These are phyloP conservation scores for Drosophila dunni DNA, from an alignment of 1,140 invertebrate species.

Conservation along the genomic window DNA sequence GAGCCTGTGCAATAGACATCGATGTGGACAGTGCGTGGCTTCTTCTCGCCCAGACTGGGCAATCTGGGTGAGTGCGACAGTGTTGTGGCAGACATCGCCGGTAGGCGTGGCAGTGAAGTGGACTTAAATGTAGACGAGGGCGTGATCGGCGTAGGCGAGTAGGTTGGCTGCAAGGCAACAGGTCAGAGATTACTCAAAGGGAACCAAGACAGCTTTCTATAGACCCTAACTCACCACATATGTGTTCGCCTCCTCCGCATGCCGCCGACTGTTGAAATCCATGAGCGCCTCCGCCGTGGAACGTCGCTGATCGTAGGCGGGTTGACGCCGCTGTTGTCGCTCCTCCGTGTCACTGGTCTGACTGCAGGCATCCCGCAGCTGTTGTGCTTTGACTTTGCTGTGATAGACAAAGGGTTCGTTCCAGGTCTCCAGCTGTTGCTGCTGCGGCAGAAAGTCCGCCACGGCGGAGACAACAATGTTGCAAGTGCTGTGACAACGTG, in stretches of 20 bases:
- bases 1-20: slow-evolving; percentile 92
- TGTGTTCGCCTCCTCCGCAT: slow-evolving; percentile 77
- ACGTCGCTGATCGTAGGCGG: slow-evolving; percentile 70
- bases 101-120: slow-evolving; percentile 75
- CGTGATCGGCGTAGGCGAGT: slow-evolving; percentile 64
- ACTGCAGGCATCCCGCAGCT: slow-evolving; percentile 79
- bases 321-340: slow-evolving; percentile 49
- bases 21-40: slow-evolving; percentile 90
- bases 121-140: slow-evolving; percentile 77
- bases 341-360: slow-evolving; percentile 82
- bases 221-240: slow-evolving; percentile 64
- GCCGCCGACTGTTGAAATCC: slow-evolving; percentile 58
- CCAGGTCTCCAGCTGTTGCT: slow-evolving; percentile 36
- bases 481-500: slow-evolving; percentile 88
- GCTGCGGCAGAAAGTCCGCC: slow-evolving; percentile 74
- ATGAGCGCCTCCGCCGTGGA: slow-evolving; percentile 76
- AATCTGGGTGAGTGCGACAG: slow-evolving; percentile 9
- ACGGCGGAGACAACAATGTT: slow-evolving; percentile 88
- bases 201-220: no score
- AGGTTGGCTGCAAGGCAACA: slow-evolving; percentile 50
- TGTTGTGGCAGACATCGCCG: slow-evolving; percentile 41
- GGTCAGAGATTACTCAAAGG: neutral
- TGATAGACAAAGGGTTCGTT: slow-evolving; percentile 77
- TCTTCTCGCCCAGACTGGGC: slow-evolving; percentile 85
- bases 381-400: slow-evolving; percentile 72